A percentile compares a stretch with the other conserved stretches of the same genome.
Evolutionary conservation across 30 jellyfish, hydroid and myxozoan genomes (phyloP).

Genomic region (Hydractinia symbiolongicarpus): DNA sequence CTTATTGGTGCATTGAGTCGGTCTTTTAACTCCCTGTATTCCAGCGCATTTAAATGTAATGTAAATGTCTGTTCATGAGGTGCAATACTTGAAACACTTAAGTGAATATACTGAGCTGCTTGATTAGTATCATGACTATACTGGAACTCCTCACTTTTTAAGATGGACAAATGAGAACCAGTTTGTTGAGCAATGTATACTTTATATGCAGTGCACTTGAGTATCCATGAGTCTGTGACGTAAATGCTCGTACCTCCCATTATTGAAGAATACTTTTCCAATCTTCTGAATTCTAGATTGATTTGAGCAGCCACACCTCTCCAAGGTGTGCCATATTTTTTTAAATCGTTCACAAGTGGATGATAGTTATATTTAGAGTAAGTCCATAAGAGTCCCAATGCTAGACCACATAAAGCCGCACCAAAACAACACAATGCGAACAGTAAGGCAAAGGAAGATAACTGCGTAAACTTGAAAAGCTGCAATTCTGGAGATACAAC

Average conservation of each 20-base stretch:
- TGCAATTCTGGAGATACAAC: constrained; percentile 46
- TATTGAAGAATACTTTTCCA: constrained; percentile 69
- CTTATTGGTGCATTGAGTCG: constrained; percentile 77
- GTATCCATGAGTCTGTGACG: constrained; percentile 93
- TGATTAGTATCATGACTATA: constrained; percentile 59
- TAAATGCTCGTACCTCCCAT: constrained; percentile 74
- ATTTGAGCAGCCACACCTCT: constrained; percentile 84
- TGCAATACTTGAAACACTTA: constrained; percentile 54
- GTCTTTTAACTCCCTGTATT: constrained; percentile 74
- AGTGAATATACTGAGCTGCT: constrained; percentile 56
- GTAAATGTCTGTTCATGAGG: constrained; percentile 55
- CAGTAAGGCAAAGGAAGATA: constrained; percentile 19
- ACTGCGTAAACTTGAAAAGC: constrained; percentile 16
- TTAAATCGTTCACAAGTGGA: constrained; percentile 53
- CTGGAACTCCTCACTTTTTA: constrained; percentile 58
- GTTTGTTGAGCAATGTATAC: constrained; percentile 73
- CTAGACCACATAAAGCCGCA: constrained; percentile 50
- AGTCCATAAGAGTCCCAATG: constrained; percentile 49
- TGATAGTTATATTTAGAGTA: constrained; percentile 61
- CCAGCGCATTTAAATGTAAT: constrained; percentile 60
- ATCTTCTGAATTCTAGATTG: constrained; percentile 70
- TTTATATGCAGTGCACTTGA: constrained; percentile 54
- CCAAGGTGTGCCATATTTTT: constrained; percentile 84
- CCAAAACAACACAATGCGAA: constrained; percentile 43
- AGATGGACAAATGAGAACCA: constrained; percentile 68